Evolutionary conservation across 2,113 vertebrate species (phyloP), one percentile per base, ranked within the genome.

Genomic region (Varanus komodoensis): DNA sequence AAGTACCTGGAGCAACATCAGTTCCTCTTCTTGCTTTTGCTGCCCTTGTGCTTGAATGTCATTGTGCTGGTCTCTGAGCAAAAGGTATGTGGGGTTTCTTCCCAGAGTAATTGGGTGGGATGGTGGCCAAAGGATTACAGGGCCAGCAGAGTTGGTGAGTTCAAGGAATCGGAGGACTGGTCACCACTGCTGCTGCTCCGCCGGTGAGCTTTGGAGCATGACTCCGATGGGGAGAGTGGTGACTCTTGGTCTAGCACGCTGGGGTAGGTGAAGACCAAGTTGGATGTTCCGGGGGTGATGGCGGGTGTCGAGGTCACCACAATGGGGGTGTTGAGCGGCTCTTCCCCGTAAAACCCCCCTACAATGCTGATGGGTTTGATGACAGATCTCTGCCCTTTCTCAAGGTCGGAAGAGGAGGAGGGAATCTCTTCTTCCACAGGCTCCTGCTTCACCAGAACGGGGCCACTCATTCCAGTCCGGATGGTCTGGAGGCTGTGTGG

Each of bases 161-260:
- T 99, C 97, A 99, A 99, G 95, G 99, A 99, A 98, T 99, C 99
- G 29, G 99, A 99, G 2, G 99, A 99, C 96, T 99, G 99, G 96
- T 99, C 99, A 52, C 99, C 99, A 0, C 99, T 99, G 98, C 99
- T 99, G 97, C 99, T 99, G 98, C 99, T 99, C 94, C 99, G 98
- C 93, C 99, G 98, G 95, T 99, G 99, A 89, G 99, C 99, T 97
- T 99, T 99, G 96, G 99, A 99, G 96, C 99, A 99, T 44, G 99
- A 99, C 97, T 99, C 99, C 0, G 99, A 99, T 4, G 99, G 98
- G 6, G 99, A 98, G 1, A 98, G 98, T 1, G 99, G 98, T 78
- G 98, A 99, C 91, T 99, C 99, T 50, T 99, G 98, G 97, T 99
- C 99, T 97, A 99, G 97, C 95, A 99, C 98, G 19, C 95, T 99